Conservation (phyloP, 2,113 vertebrate species). For the Lophochroa leadbeateri region DNA sequence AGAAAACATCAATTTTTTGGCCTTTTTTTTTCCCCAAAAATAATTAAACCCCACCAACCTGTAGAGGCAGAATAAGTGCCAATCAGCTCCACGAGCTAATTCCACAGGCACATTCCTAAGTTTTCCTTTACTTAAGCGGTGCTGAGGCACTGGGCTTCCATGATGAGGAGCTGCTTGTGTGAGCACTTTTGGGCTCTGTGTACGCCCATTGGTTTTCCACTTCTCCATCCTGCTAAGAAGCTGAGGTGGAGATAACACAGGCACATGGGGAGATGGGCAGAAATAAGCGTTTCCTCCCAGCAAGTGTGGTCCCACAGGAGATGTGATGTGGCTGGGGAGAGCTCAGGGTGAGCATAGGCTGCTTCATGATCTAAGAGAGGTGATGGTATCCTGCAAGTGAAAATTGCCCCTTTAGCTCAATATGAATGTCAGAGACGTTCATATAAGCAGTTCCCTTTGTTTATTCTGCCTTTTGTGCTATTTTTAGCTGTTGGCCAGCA, state of each 20-base stretch:
- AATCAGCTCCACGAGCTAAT: not conserved
- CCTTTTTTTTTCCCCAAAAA: not conserved
- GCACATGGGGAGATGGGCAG: fast-evolving
- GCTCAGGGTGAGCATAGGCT: fast-evolving
- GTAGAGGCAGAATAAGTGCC: not conserved
- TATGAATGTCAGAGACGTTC: not conserved
- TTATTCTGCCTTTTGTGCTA: not conserved
- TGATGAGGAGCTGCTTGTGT: not conserved
- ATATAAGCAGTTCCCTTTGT: not conserved
- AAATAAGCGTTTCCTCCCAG: not conserved
- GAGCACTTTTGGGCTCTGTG: not conserved
- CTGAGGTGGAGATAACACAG: not conserved
- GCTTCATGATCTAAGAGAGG: not conserved
- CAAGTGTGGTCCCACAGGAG: not conserved
- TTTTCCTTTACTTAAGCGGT: not conserved
- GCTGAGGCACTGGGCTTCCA: not conserved
- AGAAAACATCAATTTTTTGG: fast-evolving
- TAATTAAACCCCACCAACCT: not conserved
- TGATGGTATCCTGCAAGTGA: not conserved
- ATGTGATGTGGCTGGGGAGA: not conserved
- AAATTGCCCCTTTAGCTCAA: not conserved
- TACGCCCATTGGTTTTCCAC: fast-evolving
- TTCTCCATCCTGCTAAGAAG: not conserved
- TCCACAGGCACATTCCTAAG: not conserved
- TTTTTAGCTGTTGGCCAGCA: not conserved